These are phyloP conservation scores for Archips xylosteana DNA, from an alignment of 2,888 invertebrate genomes.

Conservation along the genomic window DNA sequence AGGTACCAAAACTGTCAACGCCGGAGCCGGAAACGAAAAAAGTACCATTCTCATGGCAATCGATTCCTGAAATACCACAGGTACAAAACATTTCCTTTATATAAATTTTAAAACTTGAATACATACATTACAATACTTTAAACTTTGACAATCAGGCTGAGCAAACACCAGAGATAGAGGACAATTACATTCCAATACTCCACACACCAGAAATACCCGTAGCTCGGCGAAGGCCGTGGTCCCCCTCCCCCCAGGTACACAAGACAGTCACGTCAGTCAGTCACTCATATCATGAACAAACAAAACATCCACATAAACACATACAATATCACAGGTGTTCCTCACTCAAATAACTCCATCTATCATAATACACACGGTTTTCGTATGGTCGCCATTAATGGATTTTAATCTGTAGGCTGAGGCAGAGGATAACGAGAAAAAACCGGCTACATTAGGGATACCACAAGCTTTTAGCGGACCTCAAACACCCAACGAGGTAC, in stretches of 20 bases:
- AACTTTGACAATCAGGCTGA: conserved; percentile 68
- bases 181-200: conserved; percentile 75
- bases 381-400: conserved; percentile 76
- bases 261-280: conserved; percentile 46
- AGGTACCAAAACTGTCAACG: conserved; percentile 67
- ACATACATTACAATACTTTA: conserved; percentile 37
- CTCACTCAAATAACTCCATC: conserved; percentile 28
- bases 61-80: conserved; percentile 81
- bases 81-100: conserved; percentile 54
- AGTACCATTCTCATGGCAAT: conserved; percentile 77
- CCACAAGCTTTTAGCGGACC: conserved; percentile 72
- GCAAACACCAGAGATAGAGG: conserved; percentile 78
- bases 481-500: conserved; percentile 76
- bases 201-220: conserved; percentile 65
- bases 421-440: conserved; percentile 68
- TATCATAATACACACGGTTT: conserved; percentile 32
- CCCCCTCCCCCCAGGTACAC: conserved; percentile 78
- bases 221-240: conserved; percentile 74
- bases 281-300: conserved; percentile 34
- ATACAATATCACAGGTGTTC: conserved; percentile 33
- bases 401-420: conserved; percentile 79
- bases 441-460: conserved; percentile 70
- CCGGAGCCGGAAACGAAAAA: conserved; percentile 63
- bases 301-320: conserved; percentile 29
- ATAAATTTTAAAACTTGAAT: conserved; percentile 30